Evolutionary conservation across 2,888 invertebrate genomes (phyloP).

Genomic region (Pollenia labialis): DNA sequence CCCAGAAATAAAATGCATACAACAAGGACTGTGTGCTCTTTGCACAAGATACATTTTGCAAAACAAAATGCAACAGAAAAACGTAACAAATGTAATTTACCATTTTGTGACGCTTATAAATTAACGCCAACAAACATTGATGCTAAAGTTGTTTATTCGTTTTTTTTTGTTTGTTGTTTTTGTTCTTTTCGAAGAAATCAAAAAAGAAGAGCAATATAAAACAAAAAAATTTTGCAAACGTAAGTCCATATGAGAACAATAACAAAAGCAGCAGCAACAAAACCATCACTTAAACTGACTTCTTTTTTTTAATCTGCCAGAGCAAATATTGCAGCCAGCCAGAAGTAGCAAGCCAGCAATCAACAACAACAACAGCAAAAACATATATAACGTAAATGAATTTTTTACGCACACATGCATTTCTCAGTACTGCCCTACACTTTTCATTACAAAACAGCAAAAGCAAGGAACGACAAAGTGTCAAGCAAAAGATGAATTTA

Average conservation of each 20-base stretch:
- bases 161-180: background rate
- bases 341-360: slow-evolving; percentile 7
- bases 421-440: slow-evolving; percentile 57
- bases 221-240: slow-evolving; percentile 35
- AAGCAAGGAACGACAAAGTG: slow-evolving; percentile 75
- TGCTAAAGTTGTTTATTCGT: slow-evolving; percentile 63
- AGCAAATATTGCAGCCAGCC: background rate
- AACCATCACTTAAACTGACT: slow-evolving; percentile 60
- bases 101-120: slow-evolving; percentile 76
- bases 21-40: slow-evolving; percentile 28
- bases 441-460: slow-evolving; percentile 54
- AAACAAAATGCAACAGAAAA: slow-evolving; percentile 69
- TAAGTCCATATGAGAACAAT: slow-evolving; percentile 57
- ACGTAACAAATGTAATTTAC: slow-evolving; percentile 71
- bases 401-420: slow-evolving; percentile 65
- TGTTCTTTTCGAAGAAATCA: slow-evolving; percentile 49
- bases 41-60: slow-evolving; percentile 49
- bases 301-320: slow-evolving; percentile 32
- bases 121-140: slow-evolving; percentile 75
- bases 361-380: slow-evolving; percentile 26
- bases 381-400: slow-evolving; percentile 46
- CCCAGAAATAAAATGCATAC: slow-evolving; percentile 56
- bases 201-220: slow-evolving; percentile 42
- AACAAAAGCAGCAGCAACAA: slow-evolving; percentile 37
- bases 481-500: slow-evolving; percentile 80